Evolutionary conservation across 1,140 invertebrate species (phyloP), one percentile per base, ranked within the genome.

Genomic region (Bombus confusus): DNA sequence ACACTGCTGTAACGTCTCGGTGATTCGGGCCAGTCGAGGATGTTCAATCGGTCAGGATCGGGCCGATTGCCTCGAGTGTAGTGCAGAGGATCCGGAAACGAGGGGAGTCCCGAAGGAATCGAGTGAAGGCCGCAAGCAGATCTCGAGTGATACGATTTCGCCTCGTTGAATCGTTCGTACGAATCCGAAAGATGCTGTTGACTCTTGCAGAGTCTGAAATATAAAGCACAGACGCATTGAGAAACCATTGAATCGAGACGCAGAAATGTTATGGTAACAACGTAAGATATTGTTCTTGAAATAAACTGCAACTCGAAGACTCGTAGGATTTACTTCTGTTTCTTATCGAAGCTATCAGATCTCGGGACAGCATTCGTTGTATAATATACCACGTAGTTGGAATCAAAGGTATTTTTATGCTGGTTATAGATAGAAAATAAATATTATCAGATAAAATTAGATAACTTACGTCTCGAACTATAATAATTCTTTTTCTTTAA

Each of bases 171-270:
- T 80, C 92, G 89, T 18, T 95, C 94, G 89, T 94, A 94, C 9
- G 92, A 93, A 34, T 94, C 94, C 22, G 90, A 93, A 1, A 95
- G 91, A 71, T 95, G 94, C 79, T 95, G 95, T 75, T 95, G 95
- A 83, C 94, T 95, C 84, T 95, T 95, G 3, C 91, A 95, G n/a
- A 95, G 87, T 89, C 95, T 95, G 88, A 18, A 91, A 91, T n/a
- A 62, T n/a, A 12, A 13, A n/a, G 10, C 10, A 62, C 12, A 62
- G 10, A 62, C 13, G 41, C 62, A 28, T 71, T 68, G 15, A 0
- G 22, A 37, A 83, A 10, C 41, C 15, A 25, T 81, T 15, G 6
- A 37, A 52, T 22, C 5, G 13, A 5, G 28, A 10, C n/a, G 69
- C 64, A 28, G 4, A 13, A 34, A 4, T 25, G 1, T 25, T 52